A percentile compares a stretch with the other conserved stretches of the same genome.
These are phyloP conservation scores for Baccha elongata DNA, from an alignment of 2,888 invertebrate genomes.

Conservation along the genomic window DNA sequence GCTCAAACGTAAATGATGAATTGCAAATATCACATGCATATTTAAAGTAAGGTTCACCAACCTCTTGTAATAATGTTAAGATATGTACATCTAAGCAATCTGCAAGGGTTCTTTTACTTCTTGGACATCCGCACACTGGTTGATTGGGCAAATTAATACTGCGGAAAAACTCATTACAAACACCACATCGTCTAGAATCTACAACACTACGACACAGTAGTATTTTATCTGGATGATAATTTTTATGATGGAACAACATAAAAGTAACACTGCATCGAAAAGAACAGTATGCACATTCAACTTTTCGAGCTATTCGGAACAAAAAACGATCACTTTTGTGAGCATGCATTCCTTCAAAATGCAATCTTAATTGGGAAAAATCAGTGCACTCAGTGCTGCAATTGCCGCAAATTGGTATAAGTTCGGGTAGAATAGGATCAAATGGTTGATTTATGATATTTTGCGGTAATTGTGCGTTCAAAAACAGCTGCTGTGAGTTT, in stretches of 20 bases:
- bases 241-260: neutral
- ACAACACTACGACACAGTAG: neutral
- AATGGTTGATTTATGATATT: neutral
- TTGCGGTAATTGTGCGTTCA: neutral
- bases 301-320: conserved; percentile 33
- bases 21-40: conserved; percentile 30
- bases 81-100: conserved; percentile 37
- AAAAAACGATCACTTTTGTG: conserved; percentile 30
- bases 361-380: conserved; percentile 29
- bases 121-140: conserved; percentile 41
- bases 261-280: conserved; percentile 1
- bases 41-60: conserved; percentile 4
- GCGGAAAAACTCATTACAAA: conserved; percentile 35
- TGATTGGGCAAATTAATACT: no score
- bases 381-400: conserved; percentile 35
- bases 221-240: conserved; percentile 2
- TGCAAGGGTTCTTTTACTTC: conserved; percentile 1
- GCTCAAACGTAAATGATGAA: neutral
- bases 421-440: conserved; percentile 17
- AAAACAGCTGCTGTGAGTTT: no score
- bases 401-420: conserved; percentile 36
- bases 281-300: conserved; percentile 32
- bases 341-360: conserved; percentile 29
- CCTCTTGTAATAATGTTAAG: conserved; percentile 16
- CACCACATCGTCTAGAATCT: conserved; percentile 37